A percentile compares a stretch with the other conserved stretches of the same genome.
Conservation (phyloP, 2,797 vertebrate genomes). For the Malacoctenus gilli region DNA sequence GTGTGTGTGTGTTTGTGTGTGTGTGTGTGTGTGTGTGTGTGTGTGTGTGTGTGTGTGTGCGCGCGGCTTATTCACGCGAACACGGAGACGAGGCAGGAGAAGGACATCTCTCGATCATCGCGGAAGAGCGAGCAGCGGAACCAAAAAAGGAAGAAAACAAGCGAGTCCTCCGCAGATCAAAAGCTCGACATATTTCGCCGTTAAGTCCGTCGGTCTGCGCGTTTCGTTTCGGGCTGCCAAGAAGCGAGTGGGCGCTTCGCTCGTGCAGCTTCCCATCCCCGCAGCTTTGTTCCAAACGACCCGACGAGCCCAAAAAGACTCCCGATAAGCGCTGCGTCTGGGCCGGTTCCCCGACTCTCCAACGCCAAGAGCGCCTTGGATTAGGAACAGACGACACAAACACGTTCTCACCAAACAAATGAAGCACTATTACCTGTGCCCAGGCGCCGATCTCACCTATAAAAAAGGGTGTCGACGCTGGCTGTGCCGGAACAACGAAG, state of each 20-base stretch:
- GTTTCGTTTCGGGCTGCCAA: constrained; percentile 30
- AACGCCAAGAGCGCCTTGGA: constrained; percentile 24
- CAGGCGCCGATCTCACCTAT: constrained; percentile 3
- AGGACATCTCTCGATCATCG: neutral
- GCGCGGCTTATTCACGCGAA: too few species aligned
- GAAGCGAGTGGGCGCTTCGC: constrained; percentile 27
- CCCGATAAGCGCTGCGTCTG: constrained; percentile 25
- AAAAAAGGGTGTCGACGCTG: constrained; percentile 24
- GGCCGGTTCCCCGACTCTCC: constrained; percentile 21
- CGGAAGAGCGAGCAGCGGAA: neutral
- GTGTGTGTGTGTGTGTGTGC: too few species aligned
- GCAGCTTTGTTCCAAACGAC: constrained; percentile 30
- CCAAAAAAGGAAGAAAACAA: constrained; percentile 52
- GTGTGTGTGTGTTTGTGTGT: too few species aligned
- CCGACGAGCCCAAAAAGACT: constrained; percentile 24
- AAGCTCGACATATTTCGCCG: constrained; percentile 9
- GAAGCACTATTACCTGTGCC: neutral
- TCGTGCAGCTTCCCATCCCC: constrained; percentile 14
- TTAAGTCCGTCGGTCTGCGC: constrained; percentile 8
- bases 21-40: too few species aligned
- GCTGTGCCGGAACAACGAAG: too few species aligned
- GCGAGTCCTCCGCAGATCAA: constrained; percentile 42
- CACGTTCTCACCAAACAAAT: constrained; percentile 10
- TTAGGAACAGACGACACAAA: constrained; percentile 31
- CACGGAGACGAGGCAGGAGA: constrained; percentile 4